Evolutionary conservation across 2,888 invertebrate species (phyloP), one percentile per base, ranked within the genome.

Genomic region (Leptopilina syphax): DNA sequence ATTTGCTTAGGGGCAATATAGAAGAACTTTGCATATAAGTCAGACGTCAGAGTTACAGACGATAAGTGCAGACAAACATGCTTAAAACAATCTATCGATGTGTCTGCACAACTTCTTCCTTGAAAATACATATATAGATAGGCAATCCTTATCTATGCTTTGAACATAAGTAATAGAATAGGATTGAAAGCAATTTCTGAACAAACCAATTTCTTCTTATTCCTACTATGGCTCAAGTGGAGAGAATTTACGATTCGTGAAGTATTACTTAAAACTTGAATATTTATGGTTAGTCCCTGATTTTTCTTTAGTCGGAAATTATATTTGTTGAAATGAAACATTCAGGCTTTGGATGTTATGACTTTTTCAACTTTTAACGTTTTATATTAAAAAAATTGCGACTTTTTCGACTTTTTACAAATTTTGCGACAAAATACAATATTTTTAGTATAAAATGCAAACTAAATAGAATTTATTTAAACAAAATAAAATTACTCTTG

Each of bases 31-130:
- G 9, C 50, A 44, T 44, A 70, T 70, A 70, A 54, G 50, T 70
- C 13, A 70, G 27, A 70, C 50, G 6, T 27, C 10, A 70, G 50
- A 70, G n/a, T 70, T 70, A 18, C 27, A 18, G 50, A 13, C 12
- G 24, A 54, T 24, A 70, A 50, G 68, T 70, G 50, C 27, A 70
- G 50, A 54, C 50, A 70, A 54, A 50, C 27, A 50, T 12, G 18
- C 24, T 66, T 47, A 47, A 68, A 68, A 47, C 68, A 68, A 24
- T 68, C 44, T 68, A 44, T 47, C 47, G 3, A 50, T 34, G 68
- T 44, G 68, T 68, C 50, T 68, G 50, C 18, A 68, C n/a, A 68
- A 47, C 67, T 68, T 68, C 66, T 67, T 67, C 44, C 7, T 7
- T 47, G 44, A 12, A 47, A 18, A 47, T 34, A 34, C 4, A 34